A percentile compares a stretch with the other conserved stretches of the same genome.
Conservation (phyloP, 2,888 invertebrate species). For the Dynastes hyllus region DNA sequence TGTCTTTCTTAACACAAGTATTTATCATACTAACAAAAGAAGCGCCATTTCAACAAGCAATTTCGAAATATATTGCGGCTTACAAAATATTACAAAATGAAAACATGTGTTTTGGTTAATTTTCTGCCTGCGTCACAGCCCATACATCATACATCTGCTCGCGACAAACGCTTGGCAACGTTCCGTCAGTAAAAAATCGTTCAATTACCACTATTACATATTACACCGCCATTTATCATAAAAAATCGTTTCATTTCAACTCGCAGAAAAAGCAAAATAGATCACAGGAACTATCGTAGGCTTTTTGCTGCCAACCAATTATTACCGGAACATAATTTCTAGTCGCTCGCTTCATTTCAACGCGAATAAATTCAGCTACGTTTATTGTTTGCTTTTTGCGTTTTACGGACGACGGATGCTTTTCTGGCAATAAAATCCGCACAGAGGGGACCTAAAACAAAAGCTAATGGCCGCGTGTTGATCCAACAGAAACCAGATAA, state of each 20-base stretch:
- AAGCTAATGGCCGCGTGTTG: background rate
- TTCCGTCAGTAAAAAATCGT: constrained; percentile 2
- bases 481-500: background rate
- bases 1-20: too few species aligned
- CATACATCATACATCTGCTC: background rate
- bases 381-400: background rate
- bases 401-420: background rate
- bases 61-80: background rate
- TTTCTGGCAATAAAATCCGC: background rate
- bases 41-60: background rate
- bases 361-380: background rate
- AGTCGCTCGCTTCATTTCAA: background rate
- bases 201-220: constrained; percentile 17
- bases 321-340: background rate
- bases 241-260: background rate
- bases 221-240: constrained; percentile 1
- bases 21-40: background rate
- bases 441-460: background rate
- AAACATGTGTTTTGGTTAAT: background rate
- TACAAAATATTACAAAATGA: background rate
- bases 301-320: background rate
- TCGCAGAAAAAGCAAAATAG: background rate
- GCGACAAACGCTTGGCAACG: background rate
- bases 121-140: background rate
- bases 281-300: background rate